These are phyloP conservation scores for Stylophora pistillata DNA, from an alignment of 64 coral and sea anemone genomes.

Conservation along the genomic window DNA sequence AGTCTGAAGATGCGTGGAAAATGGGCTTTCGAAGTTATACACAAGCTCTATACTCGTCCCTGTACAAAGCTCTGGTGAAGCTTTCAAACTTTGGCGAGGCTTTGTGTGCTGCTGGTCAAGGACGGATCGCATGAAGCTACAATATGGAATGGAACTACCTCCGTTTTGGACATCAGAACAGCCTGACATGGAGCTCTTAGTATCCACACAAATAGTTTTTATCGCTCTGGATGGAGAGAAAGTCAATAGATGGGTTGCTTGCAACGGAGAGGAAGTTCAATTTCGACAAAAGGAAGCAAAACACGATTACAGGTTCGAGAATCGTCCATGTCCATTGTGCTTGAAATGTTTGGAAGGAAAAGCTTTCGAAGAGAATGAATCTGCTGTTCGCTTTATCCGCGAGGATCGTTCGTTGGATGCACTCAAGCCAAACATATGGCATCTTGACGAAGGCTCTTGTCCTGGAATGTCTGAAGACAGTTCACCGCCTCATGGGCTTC, in stretches of 20 bases:
- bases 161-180: background rate
- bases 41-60: background rate
- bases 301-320: too few species aligned
- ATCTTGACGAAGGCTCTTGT: too few species aligned
- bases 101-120: conserved; percentile 20
- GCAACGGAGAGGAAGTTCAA: background rate
- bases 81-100: background rate
- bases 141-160: background rate
- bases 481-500: too few species aligned
- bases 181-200: background rate
- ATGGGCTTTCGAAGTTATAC: background rate
- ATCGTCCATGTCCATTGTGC: background rate
- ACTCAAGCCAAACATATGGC: too few species aligned
- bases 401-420: conserved; percentile 10
- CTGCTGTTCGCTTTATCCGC: background rate
- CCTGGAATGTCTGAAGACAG: too few species aligned
- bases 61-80: background rate
- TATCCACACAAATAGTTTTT: background rate
- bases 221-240: background rate
- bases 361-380: background rate
- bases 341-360: background rate
- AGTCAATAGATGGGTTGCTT: background rate
- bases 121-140: background rate
- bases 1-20: conserved; percentile 17
- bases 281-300: background rate